phyloP scores from a whole-genome alignment of 2,888 invertebrate genomes.

The Yponomeuta sedellus region DNA sequence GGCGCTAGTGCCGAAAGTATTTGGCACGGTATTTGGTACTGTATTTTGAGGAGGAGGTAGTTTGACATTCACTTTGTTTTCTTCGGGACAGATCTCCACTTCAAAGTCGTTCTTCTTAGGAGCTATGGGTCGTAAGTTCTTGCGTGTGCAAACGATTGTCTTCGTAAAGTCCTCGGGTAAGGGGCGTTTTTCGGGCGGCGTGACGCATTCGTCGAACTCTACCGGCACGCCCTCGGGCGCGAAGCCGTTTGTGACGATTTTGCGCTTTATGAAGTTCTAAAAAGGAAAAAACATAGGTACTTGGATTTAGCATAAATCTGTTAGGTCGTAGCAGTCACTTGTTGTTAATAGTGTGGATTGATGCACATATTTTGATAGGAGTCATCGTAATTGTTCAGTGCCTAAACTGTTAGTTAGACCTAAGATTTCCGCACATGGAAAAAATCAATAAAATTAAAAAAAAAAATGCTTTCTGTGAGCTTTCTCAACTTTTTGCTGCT shows the following conservation, averaged over 20 bases:
- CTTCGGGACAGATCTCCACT: conserved; percentile 20
- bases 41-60: not conserved
- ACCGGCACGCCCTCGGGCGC: conserved; percentile 41
- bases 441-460: too few species aligned
- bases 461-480: too few species aligned
- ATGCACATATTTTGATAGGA: too few species aligned
- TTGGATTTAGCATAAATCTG: not conserved
- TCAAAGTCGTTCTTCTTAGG: conserved; percentile 25
- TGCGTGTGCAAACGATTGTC: conserved; percentile 25
- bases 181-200: conserved; percentile 32
- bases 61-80: not conserved
- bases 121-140: conserved; percentile 19
- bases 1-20: not conserved
- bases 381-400: not conserved
- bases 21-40: not conserved
- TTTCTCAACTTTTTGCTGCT: too few species aligned
- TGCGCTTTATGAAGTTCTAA: not conserved
- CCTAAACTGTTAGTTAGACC: too few species aligned
- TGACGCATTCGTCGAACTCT: conserved; percentile 25
- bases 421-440: too few species aligned
- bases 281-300: not conserved
- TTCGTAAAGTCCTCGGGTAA: conserved; percentile 47
- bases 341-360: too few species aligned
- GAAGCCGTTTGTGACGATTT: not conserved
- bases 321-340: not conserved